Base-by-base conservation (phyloP, 2,113 vertebrate species). In the Onychostoma macrolepis region DNA sequence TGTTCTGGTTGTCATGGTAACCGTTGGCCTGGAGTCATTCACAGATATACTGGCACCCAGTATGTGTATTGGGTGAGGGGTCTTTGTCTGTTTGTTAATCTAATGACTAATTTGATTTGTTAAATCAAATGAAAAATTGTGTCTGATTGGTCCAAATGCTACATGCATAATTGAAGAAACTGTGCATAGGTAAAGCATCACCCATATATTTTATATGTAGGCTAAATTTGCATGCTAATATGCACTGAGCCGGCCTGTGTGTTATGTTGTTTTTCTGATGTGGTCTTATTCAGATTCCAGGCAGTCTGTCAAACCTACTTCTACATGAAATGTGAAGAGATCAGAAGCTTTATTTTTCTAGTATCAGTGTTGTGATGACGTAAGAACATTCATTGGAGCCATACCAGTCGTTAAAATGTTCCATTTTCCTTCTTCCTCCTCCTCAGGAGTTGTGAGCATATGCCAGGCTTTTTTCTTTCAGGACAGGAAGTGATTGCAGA, bases 401-500 rank as follows among this genome's bases (percentile, higher is more conserved):
- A n/a, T 26, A 76, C n/a, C 41, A 76, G 12, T 84, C 3, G 2
- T 17, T 58, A 61, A 28, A 81, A 58, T n/a, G 28, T 72, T 24
- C 17, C 28, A 26, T 1, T 38, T 36, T 41, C 19, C 43, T 28
- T 53, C 80, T 9, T 63, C 3, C 8, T 53, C 10, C 15, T 12
- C 7, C 8, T 4, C 45, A n/a, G 38, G 45, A 63, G 71, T 26
- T 58, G 38, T 24, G 21, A 58, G 56, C 21, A 9, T 61, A 50
- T 69, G 82, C 77, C 69, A 77, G 56, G 58, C 38, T 26, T 67
- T 85, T 77, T 63, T 85, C 71, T 50, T 45, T 17, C 71, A 24
- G 53, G 11, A 26, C 58, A 87, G 83, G 86, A 87, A 53, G 56
- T 53, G 82, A 75, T 67, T 61, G 50, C 67, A 79, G 53, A 85